Conservation (phyloP, 2,113 vertebrate genomes). For the Hemiscyllium ocellatum region DNA sequence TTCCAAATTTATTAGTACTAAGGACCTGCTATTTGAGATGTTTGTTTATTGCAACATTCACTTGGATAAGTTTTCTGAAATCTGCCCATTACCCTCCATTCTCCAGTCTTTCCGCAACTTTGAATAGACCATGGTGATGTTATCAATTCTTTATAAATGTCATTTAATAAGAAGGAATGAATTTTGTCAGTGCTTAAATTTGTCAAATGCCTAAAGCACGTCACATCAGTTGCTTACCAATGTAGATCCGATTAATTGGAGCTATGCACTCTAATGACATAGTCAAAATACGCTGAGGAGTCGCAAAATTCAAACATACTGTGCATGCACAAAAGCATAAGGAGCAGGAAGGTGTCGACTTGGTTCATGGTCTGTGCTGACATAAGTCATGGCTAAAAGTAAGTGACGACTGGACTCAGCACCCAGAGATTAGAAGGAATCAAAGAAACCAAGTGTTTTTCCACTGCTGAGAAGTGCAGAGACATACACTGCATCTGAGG, state of each 20-base stretch:
- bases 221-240: background rate
- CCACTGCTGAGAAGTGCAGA: background rate
- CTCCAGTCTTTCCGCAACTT: background rate
- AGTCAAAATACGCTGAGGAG: background rate
- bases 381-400: background rate
- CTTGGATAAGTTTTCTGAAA: background rate
- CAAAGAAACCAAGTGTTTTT: background rate
- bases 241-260: background rate
- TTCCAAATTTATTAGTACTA: background rate
- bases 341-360: background rate
- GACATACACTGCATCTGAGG: background rate
- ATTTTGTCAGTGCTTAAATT: background rate
- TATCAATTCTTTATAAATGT: background rate
- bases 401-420: background rate
- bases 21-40: background rate
- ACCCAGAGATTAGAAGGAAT: background rate
- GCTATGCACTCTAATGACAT: background rate
- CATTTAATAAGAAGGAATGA: background rate
- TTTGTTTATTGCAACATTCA: background rate
- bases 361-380: background rate
- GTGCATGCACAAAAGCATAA: background rate
- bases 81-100: background rate
- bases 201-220: background rate
- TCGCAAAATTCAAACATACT: background rate
- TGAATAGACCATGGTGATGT: background rate